Conservation (phyloP, 2,888 invertebrate species). For the Mechanitis messenoides region DNA sequence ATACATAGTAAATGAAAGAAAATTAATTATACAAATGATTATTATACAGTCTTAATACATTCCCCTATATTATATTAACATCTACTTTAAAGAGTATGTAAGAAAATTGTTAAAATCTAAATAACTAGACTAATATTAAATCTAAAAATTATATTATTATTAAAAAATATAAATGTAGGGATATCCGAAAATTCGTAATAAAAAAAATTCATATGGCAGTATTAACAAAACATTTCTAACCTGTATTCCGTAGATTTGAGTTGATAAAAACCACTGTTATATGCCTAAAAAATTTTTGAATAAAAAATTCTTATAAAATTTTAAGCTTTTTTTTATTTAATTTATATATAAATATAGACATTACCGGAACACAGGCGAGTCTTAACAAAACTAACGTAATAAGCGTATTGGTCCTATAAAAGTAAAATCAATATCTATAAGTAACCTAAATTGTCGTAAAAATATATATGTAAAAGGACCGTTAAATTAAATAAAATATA, state of each 20-base stretch:
- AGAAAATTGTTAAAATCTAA: conserved; percentile 12
- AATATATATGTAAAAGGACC: conserved; percentile 9
- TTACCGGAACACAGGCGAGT: conserved; percentile 15
- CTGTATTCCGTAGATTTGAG: no score
- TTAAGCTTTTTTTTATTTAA: not conserved
- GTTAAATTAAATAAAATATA: no score
- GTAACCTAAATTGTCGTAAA: conserved; percentile 13
- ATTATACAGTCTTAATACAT: conserved; percentile 15
- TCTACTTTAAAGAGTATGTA: not conserved
- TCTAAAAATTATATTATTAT: conserved; percentile 33
- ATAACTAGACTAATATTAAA: conserved; percentile 11
- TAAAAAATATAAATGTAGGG: not conserved
- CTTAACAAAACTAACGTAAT: conserved; percentile 48
- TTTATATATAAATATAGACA: not conserved
- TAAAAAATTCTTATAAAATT: not conserved
- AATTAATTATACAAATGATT: not conserved
- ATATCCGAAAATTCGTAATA: no score
- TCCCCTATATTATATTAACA: conserved; percentile 5
- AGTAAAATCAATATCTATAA: conserved; percentile 34
- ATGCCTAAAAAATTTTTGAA: no score
- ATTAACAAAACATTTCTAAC: no score
- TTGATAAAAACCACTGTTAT: no score
- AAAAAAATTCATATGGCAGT: no score
- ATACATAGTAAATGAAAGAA: conserved; percentile 1
- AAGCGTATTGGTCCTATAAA: conserved; percentile 59